A percentile compares a stretch with the other conserved stretches of the same genome.
phyloP scores from a whole-genome alignment of 2,113 vertebrate species.

The Thryonomys swinderianus region DNA sequence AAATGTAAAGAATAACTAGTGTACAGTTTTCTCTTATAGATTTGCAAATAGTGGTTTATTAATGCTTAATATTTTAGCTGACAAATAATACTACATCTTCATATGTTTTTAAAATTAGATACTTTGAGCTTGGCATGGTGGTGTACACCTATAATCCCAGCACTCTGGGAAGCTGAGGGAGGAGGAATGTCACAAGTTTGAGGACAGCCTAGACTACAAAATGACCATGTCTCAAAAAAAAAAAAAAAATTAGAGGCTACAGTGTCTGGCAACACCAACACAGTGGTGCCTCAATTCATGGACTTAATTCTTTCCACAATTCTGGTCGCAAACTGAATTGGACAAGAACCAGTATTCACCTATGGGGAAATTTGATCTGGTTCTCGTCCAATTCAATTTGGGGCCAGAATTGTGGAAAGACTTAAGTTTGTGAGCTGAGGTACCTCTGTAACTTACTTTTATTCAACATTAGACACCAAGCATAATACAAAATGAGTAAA shows the following conservation, averaged over 20 bases:
- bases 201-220: neutral
- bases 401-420: neutral
- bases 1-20: neutral
- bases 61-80: neutral
- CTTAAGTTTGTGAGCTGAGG: neutral
- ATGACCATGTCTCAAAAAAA: neutral
- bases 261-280: neutral
- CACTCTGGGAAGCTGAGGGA: neutral
- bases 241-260: neutral
- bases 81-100: neutral
- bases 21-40: neutral
- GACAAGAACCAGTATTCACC: neutral
- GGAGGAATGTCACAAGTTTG: neutral
- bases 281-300: neutral
- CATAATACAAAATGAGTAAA: neutral
- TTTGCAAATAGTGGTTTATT: neutral
- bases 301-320: neutral
- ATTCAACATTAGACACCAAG: neutral
- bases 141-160: neutral
- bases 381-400: neutral
- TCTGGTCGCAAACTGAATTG: neutral
- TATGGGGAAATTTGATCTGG: neutral
- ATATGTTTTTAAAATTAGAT: neutral
- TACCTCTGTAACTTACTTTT: neutral
- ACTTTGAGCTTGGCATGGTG: neutral